Percentiles rank a stretch among this genome's conserved stretches.
Evolutionary conservation across 2,113 vertebrate species (phyloP).

Genomic region (Lanius collurio): DNA sequence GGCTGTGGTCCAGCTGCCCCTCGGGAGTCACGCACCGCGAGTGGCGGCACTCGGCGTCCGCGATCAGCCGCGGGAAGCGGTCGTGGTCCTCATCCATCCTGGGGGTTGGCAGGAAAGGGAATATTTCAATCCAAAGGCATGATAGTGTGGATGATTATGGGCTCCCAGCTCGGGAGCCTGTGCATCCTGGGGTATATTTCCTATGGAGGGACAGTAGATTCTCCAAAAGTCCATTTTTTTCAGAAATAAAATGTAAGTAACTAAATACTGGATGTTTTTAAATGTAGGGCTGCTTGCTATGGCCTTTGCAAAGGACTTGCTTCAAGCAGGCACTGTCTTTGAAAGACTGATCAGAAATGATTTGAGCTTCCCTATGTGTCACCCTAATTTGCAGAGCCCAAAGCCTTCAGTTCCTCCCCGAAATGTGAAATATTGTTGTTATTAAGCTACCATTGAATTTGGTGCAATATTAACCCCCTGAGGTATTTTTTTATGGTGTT

Average conservation of each 20-base stretch:
- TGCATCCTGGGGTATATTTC: not conserved
- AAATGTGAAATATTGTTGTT: rapidly evolving
- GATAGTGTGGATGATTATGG: rapidly evolving
- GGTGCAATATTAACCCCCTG: not conserved
- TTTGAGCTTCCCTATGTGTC: not conserved
- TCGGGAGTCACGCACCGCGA: not conserved
- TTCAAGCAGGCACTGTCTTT: not conserved
- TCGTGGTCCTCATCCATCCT: constrained; percentile 67
- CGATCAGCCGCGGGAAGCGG: constrained; percentile 64
- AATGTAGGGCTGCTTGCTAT: not conserved
- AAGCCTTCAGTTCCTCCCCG: not conserved
- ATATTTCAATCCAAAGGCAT: not conserved
- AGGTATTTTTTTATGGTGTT: not conserved
- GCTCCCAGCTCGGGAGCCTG: rapidly evolving
- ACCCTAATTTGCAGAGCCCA: not conserved
- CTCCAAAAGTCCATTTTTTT: not conserved
- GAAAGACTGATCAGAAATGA: not conserved
- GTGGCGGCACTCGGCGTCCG: constrained; percentile 64
- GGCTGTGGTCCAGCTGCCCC: constrained; percentile 29
- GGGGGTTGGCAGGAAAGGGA: not conserved
- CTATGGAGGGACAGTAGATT: not conserved
- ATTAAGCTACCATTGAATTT: not conserved
- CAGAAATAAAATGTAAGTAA: not conserved
- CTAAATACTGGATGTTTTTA: not conserved
- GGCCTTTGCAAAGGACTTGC: not conserved